Base-by-base conservation (phyloP, 1,140 invertebrate species). In the Drosophila orena region DNA sequence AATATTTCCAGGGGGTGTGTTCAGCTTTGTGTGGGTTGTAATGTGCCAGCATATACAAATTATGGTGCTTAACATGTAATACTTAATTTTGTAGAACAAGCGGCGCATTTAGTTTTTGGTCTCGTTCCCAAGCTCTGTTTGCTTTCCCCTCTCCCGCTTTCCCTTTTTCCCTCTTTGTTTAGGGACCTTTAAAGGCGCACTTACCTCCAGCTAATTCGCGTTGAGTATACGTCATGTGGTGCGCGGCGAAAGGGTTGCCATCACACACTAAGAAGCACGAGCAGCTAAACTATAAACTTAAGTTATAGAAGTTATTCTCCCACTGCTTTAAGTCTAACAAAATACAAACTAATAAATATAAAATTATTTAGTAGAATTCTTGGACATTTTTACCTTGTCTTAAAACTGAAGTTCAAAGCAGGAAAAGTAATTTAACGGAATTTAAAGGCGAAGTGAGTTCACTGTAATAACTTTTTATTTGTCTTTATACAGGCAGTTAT, bases 1-100 rank as follows among this genome's bases (percentile, higher is more conserved):
- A 42, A 49, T 55, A 50, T 64, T 27, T 62, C 17, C 37, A 5
- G 50, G 46, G 30, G 53, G 37, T 47, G 50, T 64, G 38, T 47
- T 49, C 35, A n/a, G 30, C 10, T 52, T 12, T 55, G 30, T 53
- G 43, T 38, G 37, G 42, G 4, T 46, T 30, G 46, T 30, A 59
- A 69, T 70, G 66, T 56, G 49, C 64, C 43, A 70, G 66, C 64
- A 56, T 70, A 70, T 70, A 70, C 66, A 70, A 70, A 70, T 70
- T 49, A 70, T 70, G 66, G 64, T 49, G 70, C 66, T 70, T 70
- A 70, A 70, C 66, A 57, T 70, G 66, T 70, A 70, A 70, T 57
- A 70, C 64, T 70, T 70, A 70, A 70, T 70, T 70, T 70, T 70
- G 66, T 70, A 56, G 42, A 69, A 70, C 66, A 70, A 70, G 66